A percentile compares a stretch with the other conserved stretches of the same genome.
Conservation (phyloP, 2,113 vertebrate genomes). For the Sinocyclocheilus anophthalmus region DNA sequence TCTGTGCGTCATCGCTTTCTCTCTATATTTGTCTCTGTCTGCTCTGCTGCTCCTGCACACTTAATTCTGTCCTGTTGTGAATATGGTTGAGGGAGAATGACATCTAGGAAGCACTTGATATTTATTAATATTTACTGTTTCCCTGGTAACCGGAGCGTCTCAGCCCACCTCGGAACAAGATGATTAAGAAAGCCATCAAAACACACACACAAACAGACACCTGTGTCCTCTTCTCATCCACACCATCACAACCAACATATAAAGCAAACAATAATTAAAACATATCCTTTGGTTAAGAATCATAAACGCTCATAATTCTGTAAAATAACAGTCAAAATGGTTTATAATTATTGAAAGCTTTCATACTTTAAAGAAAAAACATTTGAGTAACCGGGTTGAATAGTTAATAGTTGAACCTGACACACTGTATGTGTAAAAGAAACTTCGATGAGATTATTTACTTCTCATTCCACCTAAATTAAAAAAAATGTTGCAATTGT, state of each 20-base stretch:
- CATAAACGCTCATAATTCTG: not conserved
- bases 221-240: not conserved
- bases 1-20: slow-evolving; percentile 3
- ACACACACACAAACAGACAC: slow-evolving; percentile 15
- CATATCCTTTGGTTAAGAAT: not conserved
- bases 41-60: not conserved
- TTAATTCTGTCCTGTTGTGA: not conserved
- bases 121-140: slow-evolving; percentile 24
- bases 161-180: not conserved
- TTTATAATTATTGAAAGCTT: not conserved
- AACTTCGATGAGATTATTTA: not conserved
- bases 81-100: not conserved
- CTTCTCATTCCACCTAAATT: no score
- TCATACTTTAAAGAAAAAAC: no score
- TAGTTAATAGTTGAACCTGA: not conserved
- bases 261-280: not conserved
- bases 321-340: not conserved
- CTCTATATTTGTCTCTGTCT: not conserved
- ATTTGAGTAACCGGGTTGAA: not conserved
- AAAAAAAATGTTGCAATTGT: no score
- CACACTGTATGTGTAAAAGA: not conserved
- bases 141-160: not conserved
- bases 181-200: slow-evolving; percentile 12
- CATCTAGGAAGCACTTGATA: not conserved
- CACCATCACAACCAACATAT: not conserved